Conservation (phyloP, 2,888 invertebrate genomes). For the Drosophila paramelanica region DNA sequence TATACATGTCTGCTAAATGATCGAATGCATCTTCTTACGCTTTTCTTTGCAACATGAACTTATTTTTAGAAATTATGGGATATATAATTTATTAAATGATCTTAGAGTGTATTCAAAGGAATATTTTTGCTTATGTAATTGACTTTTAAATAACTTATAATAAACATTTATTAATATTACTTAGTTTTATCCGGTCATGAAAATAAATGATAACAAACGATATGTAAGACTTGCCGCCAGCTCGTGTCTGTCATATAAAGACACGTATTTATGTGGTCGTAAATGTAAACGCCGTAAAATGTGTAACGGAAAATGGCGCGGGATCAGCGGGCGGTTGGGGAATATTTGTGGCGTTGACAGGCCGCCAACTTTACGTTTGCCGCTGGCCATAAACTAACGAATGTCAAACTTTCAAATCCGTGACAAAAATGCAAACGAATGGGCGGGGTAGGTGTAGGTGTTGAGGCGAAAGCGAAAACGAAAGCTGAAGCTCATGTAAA, state of each 20-base stretch:
- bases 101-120: no score
- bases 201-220: constrained; percentile 30
- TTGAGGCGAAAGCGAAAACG: background rate
- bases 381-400: constrained; percentile 60
- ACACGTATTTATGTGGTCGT: constrained; percentile 45
- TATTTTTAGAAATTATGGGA: no score
- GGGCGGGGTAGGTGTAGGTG: no score
- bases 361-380: constrained; percentile 44
- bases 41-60: no score
- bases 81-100: no score
- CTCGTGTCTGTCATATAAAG: constrained; percentile 23
- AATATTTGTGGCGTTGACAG: constrained; percentile 21
- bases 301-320: constrained; percentile 9
- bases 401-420: constrained; percentile 60
- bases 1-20: no score
- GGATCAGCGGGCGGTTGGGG: background rate
- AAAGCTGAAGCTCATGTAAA: constrained; percentile 1
- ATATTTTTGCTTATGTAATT: no score
- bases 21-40: no score
- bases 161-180: background rate
- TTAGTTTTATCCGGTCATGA: constrained; percentile 15
- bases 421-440: constrained; percentile 23
- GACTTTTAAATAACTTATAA: background rate
- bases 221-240: constrained; percentile 20
- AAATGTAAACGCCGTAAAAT: constrained; percentile 48